Base-by-base conservation (phyloP, 2,888 invertebrate genomes). In the Parascotia fuliginaria region DNA sequence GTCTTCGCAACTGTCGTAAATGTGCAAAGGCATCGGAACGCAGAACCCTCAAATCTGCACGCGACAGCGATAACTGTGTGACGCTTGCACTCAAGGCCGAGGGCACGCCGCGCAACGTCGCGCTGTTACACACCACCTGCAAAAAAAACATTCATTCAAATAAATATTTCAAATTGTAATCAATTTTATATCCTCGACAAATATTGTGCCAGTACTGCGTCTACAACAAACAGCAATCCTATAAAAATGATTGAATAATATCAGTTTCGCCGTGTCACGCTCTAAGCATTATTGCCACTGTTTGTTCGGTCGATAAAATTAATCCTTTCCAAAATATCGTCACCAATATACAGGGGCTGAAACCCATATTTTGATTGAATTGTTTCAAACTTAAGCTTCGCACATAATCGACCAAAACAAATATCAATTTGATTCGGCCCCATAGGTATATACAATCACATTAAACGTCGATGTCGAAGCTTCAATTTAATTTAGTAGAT, bases 81-180 rank as follows among this genome's bases (percentile, higher is more conserved):
- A 98, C 96, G 45, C 95, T 94, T 15, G 94, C 81, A 14, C 97
- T 96, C 69, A 98, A 92, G 61, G 95, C 93, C 47, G 95, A 93
- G 38, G 97, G 97, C 65, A 97, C 96, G 75, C 96, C 96, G 55
- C 94, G 94, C 71, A 97, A 91, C 50, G 95, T 95, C 56, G 97
- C 97, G 60, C 96, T 96, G 92, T 97, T 97, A 93, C 97, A 97
- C 77, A 97, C 94, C 69, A 97, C 97, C 97, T 97, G 93, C 40
- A 87, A 92, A 63, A 73, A 65, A 68, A 61, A 44, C 47, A 54
- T 9, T 9, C n/a, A 48, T 7, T 27, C 40, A 27, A 65, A 54
- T 42, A 65, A 65, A 53, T 37, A 48, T 52, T 52, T 52, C 40
- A 49, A 34, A 36, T 42, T 36, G 45, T 42, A 61, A 61, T 60